Evolutionary conservation across 2,888 invertebrate species (phyloP), one percentile per base, ranked within the genome.

Genomic region (Polyommatus icarus): DNA sequence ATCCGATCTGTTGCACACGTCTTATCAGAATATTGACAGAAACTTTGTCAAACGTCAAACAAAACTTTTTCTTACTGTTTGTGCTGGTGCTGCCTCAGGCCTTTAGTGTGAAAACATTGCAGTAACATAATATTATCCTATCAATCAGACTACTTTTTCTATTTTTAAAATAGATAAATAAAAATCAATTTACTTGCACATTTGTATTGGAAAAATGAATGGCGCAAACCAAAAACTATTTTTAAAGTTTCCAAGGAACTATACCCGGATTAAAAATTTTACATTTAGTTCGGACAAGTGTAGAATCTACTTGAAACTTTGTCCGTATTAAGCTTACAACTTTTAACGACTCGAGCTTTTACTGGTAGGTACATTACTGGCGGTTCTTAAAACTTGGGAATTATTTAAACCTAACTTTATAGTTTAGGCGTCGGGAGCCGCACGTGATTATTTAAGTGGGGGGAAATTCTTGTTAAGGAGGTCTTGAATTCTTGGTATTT

Each of bases 251-350:
- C 24, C 61, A 61, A n/a, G 8, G 20, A 59, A 24, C 20, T 12
- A 61, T 20, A 61, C 10, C 24, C 29, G 67, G 67, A 67, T 67
- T 67, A 67, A 67, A 67, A 29, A 6, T 67, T 67, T 67, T 67
- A 67, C 67, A 67, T 67, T 50, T 5, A 46, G 50, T 50, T 12
- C 54, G 67, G 1, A 67, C 67, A 67, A 67, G 29, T 67, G 67
- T 67, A 32, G 67, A 67, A 67, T 67, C 29, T 61, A 61, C 61
- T 67, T 32, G 67, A 18, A 67, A 67, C 61, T 61, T 61, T 61
- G 67, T 67, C 29, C 67, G 75, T 50, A 54, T 75, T 75, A 75
- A 75, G 50, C 50, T 75, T 73, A 29, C 75, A 75, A 75, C 75
- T 75, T 75, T 54, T 75, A 75, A 75, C 75, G 54, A 75, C 75